These are phyloP conservation scores for Aphrocallistes beatrix DNA, from an alignment of 37 sponge, comb jelly and placozoan genomes.

Conservation along the genomic window DNA sequence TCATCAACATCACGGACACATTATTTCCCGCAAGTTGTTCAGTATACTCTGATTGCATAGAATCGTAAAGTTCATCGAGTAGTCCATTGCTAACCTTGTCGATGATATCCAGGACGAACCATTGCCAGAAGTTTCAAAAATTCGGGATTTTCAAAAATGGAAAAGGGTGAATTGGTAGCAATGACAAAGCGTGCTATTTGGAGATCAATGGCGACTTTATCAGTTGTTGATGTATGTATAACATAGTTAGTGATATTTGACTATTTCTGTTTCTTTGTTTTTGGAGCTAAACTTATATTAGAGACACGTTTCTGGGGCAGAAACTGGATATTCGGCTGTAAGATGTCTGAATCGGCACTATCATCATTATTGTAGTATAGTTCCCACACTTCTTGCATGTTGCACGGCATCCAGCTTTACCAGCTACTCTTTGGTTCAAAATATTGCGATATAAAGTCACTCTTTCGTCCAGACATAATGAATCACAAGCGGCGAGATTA, in stretches of 20 bases:
- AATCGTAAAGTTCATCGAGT: not conserved
- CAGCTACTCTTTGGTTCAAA: not conserved
- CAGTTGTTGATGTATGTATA: not conserved
- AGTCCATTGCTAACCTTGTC: not conserved
- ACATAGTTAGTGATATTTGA: not conserved
- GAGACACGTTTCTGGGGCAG: not conserved
- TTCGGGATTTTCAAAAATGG: not conserved
- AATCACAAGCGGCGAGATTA: not conserved
- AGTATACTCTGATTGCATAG: not conserved
- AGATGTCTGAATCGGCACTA: not conserved
- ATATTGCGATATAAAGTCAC: not conserved
- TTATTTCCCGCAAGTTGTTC: not conserved
- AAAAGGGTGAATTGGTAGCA: not conserved
- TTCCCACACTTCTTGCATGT: not conserved
- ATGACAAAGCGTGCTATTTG: too few relatives aligned
- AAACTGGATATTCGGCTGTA: not conserved
- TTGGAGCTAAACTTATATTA: not conserved
- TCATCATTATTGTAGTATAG: not conserved
- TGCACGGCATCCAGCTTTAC: not conserved
- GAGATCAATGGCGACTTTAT: slow-evolving; percentile 12
- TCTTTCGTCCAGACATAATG: not conserved
- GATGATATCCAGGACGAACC: too few relatives aligned
- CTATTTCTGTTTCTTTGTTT: not conserved
- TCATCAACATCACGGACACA: too few relatives aligned
- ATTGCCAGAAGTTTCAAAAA: too few relatives aligned